Evolutionary conservation across 1,140 invertebrate species (phyloP).

Genomic region (Belonocnema kinseyi): DNA sequence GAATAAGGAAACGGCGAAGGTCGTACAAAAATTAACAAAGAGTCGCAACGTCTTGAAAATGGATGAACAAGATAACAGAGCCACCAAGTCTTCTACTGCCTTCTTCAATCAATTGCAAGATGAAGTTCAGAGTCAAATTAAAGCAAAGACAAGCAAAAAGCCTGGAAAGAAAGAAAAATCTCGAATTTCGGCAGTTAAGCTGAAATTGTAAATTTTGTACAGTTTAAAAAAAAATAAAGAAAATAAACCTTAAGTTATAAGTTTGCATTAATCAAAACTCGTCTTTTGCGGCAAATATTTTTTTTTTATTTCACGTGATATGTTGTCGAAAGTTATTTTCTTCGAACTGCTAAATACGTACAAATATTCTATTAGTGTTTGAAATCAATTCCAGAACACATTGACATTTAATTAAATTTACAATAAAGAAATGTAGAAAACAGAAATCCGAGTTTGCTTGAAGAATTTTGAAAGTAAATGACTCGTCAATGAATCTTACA

Average conservation of each 20-base stretch:
- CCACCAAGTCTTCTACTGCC: slow-evolving; percentile 85
- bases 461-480: not conserved
- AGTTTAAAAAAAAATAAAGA: slow-evolving; percentile 32
- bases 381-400: not conserved
- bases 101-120: slow-evolving; percentile 91
- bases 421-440: slow-evolving; percentile 11
- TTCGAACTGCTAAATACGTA: slow-evolving; percentile 17
- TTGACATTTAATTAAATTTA: not conserved
- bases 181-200: slow-evolving; percentile 68
- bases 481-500: not conserved
- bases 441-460: not conserved
- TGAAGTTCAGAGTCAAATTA: slow-evolving; percentile 77
- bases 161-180: slow-evolving; percentile 63
- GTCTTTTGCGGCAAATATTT: slow-evolving; percentile 24
- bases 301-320: slow-evolving; percentile 32
- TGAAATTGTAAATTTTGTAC: slow-evolving; percentile 74
- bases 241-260: slow-evolving; percentile 21
- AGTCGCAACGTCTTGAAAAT: slow-evolving; percentile 80
- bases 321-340: slow-evolving; percentile 24
- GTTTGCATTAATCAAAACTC: slow-evolving; percentile 34
- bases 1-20: slow-evolving; percentile 62
- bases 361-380: slow-evolving; percentile 14
- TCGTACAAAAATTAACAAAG: slow-evolving; percentile 79
- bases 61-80: slow-evolving; percentile 74
- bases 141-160: slow-evolving; percentile 65